phyloP scores from a whole-genome alignment of 2,113 vertebrate species.

The Dasypus novemcinctus region DNA sequence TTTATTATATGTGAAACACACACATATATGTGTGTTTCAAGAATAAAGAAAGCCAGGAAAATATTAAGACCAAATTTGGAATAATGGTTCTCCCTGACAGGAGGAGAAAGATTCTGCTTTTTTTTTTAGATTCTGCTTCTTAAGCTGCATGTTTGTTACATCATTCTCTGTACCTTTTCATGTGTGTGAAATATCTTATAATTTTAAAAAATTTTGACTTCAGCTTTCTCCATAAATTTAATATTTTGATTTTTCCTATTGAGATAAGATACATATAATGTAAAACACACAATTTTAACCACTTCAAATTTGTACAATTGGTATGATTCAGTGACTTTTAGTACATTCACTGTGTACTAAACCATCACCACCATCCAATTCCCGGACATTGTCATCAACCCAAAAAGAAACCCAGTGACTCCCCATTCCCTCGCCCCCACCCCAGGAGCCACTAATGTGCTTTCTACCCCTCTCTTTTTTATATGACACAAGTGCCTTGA shows the following conservation, averaged over 20 bases:
- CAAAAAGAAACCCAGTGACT: too few relatives aligned
- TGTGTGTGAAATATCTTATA: not conserved
- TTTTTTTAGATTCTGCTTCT: not conserved
- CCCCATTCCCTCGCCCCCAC: too few relatives aligned
- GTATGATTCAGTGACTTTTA: too few relatives aligned
- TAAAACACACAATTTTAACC: too few relatives aligned
- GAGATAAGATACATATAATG: too few relatives aligned
- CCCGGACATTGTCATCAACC: too few relatives aligned
- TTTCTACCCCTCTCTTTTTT: not conserved
- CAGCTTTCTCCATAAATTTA: conserved; percentile 8
- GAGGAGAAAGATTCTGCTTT: not conserved
- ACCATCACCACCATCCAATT: too few relatives aligned
- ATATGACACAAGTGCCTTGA: not conserved
- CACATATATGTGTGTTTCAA: not conserved
- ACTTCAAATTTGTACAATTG: too few relatives aligned
- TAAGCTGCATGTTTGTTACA: not conserved
- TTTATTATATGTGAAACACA: too few relatives aligned
- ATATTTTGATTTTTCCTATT: not conserved
- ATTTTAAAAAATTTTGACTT: too few relatives aligned
- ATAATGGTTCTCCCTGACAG: not conserved
- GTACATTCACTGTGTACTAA: too few relatives aligned
- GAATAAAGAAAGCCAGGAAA: not conserved
- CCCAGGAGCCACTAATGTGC: too few relatives aligned
- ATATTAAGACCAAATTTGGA: not conserved
- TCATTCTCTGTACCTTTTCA: not conserved